Percentiles rank a stretch among this genome's conserved stretches.
Conservation (phyloP, 2,888 invertebrate species). For the Drosophila meridiana region DNA sequence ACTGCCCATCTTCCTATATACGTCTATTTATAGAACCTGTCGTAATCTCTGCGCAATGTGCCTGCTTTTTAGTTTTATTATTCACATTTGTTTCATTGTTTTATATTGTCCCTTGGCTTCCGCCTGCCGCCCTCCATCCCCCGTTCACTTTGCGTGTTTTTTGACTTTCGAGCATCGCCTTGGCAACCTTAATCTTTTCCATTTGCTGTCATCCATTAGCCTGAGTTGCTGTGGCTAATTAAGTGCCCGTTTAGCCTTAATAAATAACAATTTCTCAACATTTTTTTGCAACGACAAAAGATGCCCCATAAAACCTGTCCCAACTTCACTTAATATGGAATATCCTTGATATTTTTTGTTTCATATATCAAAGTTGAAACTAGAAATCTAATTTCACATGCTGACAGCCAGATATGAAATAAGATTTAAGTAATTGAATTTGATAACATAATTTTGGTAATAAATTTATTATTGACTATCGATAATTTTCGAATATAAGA, state of each 20-base stretch:
- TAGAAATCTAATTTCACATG: neutral
- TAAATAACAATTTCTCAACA: slow-evolving; percentile 57
- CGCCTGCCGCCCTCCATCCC: neutral
- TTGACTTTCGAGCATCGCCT: slow-evolving; percentile 25
- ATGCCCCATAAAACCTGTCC: neutral
- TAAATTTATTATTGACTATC: neutral
- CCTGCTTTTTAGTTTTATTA: slow-evolving; percentile 17
- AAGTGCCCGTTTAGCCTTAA: slow-evolving; percentile 54
- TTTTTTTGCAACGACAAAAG: slow-evolving; percentile 14
- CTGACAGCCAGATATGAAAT: neutral
- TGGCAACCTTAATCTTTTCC: slow-evolving; percentile 40
- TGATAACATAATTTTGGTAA: neutral
- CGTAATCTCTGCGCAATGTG: slow-evolving; percentile 2
- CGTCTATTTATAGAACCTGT: neutral
- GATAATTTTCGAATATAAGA: slow-evolving; percentile 1
- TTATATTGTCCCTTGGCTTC: slow-evolving; percentile 13
- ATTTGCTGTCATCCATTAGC: slow-evolving; percentile 43
- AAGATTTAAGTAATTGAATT: neutral
- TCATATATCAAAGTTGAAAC: neutral
- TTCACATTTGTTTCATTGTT: slow-evolving; percentile 21
- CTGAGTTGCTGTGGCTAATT: slow-evolving; percentile 61
- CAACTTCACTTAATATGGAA: slow-evolving; percentile 7
- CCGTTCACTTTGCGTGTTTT: slow-evolving; percentile 1
- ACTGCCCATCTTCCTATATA: neutral
- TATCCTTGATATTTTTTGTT: slow-evolving; percentile 4